Percentiles rank a stretch among this genome's conserved stretches.
Conservation (phyloP, 2,797 vertebrate genomes). For the Podargus strigoides region DNA sequence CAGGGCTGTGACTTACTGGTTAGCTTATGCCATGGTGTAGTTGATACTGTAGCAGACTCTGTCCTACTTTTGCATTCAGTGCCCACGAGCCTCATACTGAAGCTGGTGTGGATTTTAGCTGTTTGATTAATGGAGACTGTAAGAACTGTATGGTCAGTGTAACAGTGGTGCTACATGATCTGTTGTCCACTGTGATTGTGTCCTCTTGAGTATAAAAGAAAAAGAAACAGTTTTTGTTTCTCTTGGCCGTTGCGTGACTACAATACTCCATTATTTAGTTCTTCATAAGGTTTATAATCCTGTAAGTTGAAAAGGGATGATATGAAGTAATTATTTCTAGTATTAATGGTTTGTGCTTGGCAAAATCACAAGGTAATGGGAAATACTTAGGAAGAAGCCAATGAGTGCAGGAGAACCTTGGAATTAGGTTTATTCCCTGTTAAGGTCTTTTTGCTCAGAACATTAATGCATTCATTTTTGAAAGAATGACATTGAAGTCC, state of each 20-base stretch:
- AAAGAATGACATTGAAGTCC: not conserved
- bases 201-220: not conserved
- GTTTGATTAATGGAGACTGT: not conserved
- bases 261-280: not conserved
- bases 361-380: not conserved
- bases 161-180: not conserved
- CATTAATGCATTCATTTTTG: not conserved
- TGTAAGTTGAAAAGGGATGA: not conserved
- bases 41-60: not conserved
- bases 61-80: not conserved
- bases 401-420: not conserved
- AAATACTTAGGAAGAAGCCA: not conserved
- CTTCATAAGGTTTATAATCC: not conserved
- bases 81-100: not conserved
- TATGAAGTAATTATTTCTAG: not conserved
- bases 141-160: not conserved
- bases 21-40: rapidly evolving
- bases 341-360: not conserved
- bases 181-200: not conserved
- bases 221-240: not conserved
- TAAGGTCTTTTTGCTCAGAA: not conserved
- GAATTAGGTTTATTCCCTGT: not conserved
- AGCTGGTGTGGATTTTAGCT: not conserved
- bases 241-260: not conserved
- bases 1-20: not conserved